Evolutionary conservation across 2,888 invertebrate species (phyloP), one percentile per base, ranked within the genome.

Genomic region (Galerucella nymphaeae): DNA sequence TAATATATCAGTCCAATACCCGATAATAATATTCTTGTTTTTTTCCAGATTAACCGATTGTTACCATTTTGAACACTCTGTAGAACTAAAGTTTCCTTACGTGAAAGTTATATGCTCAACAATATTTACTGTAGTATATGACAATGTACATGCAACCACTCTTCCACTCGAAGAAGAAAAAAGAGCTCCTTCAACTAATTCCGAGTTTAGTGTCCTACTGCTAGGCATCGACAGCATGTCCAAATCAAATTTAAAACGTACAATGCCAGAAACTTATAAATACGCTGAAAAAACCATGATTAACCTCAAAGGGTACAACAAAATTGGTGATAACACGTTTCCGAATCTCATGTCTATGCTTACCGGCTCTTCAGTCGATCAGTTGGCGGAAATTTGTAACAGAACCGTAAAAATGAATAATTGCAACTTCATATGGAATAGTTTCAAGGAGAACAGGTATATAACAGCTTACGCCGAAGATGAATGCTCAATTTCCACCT

Each of bases 151-250:
- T 81, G 87, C 90, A 61, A 83, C 91, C 1, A 74, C 73, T 13
- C 23, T 71, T 23, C 58, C 73, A 13, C 2, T 71, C 23, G 48
- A 63, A 8, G 63, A 55, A 3, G 59, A 70, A 14, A 14, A 66
- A 61, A 45, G 48, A 57, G 78, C 86, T 50, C 14, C 23, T 2
- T 23, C 23, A 30, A 70, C 48, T 14, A 93, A 95, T 10, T 53
- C 59, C 13, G 67, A 67, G 41, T 73, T 70, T 57, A 77, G 96
- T 82, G 90, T 96, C 0, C 85, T 96, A 45, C 87, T 96, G 83
- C 84, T 97, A 30, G 96, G 96, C 63, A 92, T 97, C 80, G 96
- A 96, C 83, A 94, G 94, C 55, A 92, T 96, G 82, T 96, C 96
- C 0, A 87, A 95, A 69, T 87, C 93, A 45, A 94, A 96, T 83